These are phyloP conservation scores for Spermophilus dauricus DNA, from an alignment of 2,113 vertebrate genomes.

Conservation along the genomic window DNA sequence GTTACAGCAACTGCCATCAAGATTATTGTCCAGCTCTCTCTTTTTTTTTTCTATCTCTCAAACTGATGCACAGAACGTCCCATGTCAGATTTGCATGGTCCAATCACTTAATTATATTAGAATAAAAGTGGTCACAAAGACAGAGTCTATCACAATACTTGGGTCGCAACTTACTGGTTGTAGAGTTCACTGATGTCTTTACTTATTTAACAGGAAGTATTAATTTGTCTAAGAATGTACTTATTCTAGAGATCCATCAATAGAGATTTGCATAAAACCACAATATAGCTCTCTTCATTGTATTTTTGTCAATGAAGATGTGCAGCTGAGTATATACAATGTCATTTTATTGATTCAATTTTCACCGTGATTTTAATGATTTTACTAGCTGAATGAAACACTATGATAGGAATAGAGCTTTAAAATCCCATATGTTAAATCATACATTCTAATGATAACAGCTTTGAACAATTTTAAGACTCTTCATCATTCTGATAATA, in stretches of 20 bases:
- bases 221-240: neutral
- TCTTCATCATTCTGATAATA: slow-evolving; percentile 53
- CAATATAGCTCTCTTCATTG: neutral
- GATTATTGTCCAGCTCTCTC: neutral
- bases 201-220: neutral
- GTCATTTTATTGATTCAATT: slow-evolving; percentile 36
- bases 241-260: slow-evolving; percentile 1
- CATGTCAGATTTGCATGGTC: neutral
- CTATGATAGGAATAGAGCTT: slow-evolving; percentile 34
- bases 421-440: slow-evolving; percentile 18
- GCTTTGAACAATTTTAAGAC: neutral
- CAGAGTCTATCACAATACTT: neutral
- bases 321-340: neutral
- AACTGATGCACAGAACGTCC: slow-evolving; percentile 12
- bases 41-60: slow-evolving; percentile 33
- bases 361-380: slow-evolving; percentile 40
- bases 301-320: slow-evolving; percentile 28
- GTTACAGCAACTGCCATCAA: slow-evolving; percentile 31
- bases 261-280: neutral
- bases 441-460: slow-evolving; percentile 46
- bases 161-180: neutral
- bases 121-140: neutral
- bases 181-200: neutral
- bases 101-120: neutral
- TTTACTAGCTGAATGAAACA: slow-evolving; percentile 44